Percentiles rank a stretch among this genome's conserved stretches.
phyloP scores from a whole-genome alignment of 2,797 vertebrate species.

The Gorsachius magnificus region DNA sequence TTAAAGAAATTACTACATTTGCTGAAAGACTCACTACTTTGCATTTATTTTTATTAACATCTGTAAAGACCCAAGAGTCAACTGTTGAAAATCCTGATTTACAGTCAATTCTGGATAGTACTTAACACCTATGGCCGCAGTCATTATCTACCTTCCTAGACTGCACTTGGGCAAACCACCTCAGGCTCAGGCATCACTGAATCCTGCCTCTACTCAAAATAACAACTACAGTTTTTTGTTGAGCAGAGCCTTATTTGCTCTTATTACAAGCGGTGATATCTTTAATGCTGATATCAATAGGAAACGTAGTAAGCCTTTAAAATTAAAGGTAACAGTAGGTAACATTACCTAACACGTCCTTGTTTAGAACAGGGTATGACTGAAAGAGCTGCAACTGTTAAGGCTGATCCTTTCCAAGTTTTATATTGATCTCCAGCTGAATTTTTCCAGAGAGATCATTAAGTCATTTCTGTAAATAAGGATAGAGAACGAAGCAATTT shows the following conservation, averaged over 20 bases:
- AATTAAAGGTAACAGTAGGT: background rate
- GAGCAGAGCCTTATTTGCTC: background rate
- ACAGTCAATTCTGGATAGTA: background rate
- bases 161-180: background rate
- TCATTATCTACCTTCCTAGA: background rate
- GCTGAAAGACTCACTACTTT: background rate
- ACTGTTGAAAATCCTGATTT: background rate
- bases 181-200: background rate
- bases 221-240: background rate
- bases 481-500: background rate
- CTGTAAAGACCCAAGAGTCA: background rate
- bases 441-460: background rate
- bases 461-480: background rate
- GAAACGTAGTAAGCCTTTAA: background rate
- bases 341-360: accelerated
- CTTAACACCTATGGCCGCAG: background rate
- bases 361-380: background rate
- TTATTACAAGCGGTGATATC: background rate
- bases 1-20: background rate
- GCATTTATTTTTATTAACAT: background rate
- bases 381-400: background rate
- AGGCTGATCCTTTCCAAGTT: background rate
- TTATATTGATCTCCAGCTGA: background rate
- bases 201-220: background rate
- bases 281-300: background rate